These are phyloP conservation scores for Holothuria scabra DNA, from an alignment of 53 echinoderm and acorn worm species.

Conservation along the genomic window DNA sequence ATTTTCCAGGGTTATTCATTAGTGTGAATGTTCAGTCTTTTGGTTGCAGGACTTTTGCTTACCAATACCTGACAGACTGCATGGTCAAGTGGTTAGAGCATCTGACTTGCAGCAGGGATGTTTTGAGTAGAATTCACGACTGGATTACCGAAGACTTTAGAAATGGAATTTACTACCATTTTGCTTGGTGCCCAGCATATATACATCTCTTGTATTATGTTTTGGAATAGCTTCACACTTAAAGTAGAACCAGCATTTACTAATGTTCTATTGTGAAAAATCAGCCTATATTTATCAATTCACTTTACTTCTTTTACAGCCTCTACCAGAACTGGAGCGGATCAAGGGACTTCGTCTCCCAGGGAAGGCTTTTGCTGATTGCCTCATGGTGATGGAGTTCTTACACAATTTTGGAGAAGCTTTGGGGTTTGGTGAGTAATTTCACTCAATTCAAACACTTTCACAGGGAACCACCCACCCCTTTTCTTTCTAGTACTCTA, in stretches of 20 bases:
- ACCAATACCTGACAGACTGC: too few relatives aligned
- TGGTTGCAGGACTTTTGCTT: too few relatives aligned
- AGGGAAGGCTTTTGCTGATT: constrained; percentile 85
- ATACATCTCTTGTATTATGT: too few relatives aligned
- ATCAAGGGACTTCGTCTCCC: constrained; percentile 73
- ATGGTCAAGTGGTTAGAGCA: too few relatives aligned
- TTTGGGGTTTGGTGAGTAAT: constrained; percentile 79
- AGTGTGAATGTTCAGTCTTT: too few relatives aligned
- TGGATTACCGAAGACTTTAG: too few relatives aligned
- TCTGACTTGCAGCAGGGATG: too few relatives aligned
- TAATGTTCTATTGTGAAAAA: not conserved
- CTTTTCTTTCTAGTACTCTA: too few relatives aligned
- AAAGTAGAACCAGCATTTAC: not conserved
- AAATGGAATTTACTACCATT: too few relatives aligned
- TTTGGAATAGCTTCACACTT: not conserved
- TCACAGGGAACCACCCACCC: not conserved
- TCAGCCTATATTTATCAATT: not conserved
- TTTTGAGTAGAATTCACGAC: too few relatives aligned
- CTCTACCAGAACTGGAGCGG: constrained; percentile 78
- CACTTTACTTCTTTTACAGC: constrained; percentile 36
- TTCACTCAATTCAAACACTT: not conserved
- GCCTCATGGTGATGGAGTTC: constrained; percentile 95
- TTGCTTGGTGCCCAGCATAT: too few relatives aligned
- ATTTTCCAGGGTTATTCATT: too few relatives aligned
- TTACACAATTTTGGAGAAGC: constrained; percentile 97